Percentiles rank a stretch among this genome's conserved stretches.
Evolutionary conservation across 1,140 invertebrate species (phyloP).

Genomic region (Tetramorium alpestre): DNA sequence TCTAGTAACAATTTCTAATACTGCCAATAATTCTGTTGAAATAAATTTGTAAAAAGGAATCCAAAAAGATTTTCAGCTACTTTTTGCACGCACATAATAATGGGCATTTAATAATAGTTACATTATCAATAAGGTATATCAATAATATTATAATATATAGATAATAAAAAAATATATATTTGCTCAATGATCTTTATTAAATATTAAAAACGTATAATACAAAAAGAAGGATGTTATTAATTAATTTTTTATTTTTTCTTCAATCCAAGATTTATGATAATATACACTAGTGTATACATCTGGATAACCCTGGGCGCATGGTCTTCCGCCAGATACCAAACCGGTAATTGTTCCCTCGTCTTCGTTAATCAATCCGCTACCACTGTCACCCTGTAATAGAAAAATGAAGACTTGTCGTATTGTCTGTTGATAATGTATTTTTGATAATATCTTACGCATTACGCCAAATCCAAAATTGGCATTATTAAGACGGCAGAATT

Average conservation of each 20-base stretch:
- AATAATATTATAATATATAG: background rate
- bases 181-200: constrained; percentile 10
- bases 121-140: background rate
- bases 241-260: background rate
- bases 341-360: constrained; percentile 81
- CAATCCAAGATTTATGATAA: background rate
- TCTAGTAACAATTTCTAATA: no score
- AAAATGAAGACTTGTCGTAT: background rate
- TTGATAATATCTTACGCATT: background rate
- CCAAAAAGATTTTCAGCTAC: background rate
- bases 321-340: constrained; percentile 88
- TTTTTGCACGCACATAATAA: background rate
- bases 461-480: background rate
- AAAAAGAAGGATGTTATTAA: background rate
- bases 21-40: no score
- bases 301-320: constrained; percentile 86
- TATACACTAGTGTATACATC: constrained; percentile 85
- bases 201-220: background rate
- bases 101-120: background rate
- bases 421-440: background rate
- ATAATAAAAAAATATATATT: background rate
- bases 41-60: background rate
- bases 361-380: constrained; percentile 82
- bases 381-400: constrained; percentile 81
- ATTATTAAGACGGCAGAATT: background rate